Evolutionary conservation across 2,888 invertebrate species (phyloP).

Genomic region (Zaprionus obscuricornis): DNA sequence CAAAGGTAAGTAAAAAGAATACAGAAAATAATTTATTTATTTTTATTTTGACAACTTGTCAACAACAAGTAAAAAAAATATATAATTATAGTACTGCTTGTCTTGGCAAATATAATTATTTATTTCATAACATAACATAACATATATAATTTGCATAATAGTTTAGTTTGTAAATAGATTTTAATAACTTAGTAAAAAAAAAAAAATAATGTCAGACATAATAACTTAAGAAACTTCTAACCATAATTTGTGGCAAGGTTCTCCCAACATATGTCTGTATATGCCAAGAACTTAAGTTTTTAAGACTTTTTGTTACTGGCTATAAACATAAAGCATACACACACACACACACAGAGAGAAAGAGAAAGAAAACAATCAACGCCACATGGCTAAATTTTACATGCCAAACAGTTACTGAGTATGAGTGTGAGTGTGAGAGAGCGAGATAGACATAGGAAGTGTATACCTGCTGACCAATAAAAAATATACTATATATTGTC

Average conservation of each 20-base stretch:
- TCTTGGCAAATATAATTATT: neutral
- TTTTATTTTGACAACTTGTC: too few species aligned
- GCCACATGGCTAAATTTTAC: constrained; percentile 3
- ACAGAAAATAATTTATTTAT: neutral
- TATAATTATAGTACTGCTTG: too few species aligned
- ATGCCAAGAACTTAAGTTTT: constrained; percentile 29
- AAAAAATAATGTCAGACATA: neutral
- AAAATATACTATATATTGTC: constrained; percentile 11
- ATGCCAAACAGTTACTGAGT: too few species aligned
- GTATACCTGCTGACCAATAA: constrained; percentile 33
- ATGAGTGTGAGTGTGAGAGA: too few species aligned
- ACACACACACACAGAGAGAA: too few species aligned
- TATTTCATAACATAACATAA: too few species aligned
- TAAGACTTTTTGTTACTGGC: constrained; percentile 27
- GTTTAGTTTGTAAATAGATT: constrained; percentile 4
- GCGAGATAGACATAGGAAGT: neutral
- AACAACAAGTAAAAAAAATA: constrained; percentile 84
- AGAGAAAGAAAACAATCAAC: constrained; percentile 32
- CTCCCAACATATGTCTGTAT: constrained; percentile 13
- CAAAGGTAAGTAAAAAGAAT: constrained; percentile 84
- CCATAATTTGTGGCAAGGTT: constrained; percentile 15
- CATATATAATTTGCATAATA: constrained; percentile 23
- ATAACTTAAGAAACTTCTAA: neutral
- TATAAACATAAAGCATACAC: constrained; percentile 48
- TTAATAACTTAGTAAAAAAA: constrained; percentile 1